These are phyloP conservation scores for Argynnis bischoffii DNA, from an alignment of 2,888 invertebrate genomes.

Conservation along the genomic window DNA sequence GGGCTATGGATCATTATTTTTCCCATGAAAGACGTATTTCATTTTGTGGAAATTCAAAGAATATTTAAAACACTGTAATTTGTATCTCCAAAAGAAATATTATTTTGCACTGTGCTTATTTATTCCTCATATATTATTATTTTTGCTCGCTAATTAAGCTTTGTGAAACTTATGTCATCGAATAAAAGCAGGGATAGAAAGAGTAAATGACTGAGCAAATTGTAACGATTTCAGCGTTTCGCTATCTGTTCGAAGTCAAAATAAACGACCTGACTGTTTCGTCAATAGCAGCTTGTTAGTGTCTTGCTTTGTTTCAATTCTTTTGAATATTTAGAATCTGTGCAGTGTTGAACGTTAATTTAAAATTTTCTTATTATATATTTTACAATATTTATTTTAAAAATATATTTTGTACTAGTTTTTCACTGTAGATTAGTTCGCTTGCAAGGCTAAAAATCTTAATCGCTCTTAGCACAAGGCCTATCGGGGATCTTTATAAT, in stretches of 20 bases:
- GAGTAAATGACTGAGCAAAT: constrained; percentile 2
- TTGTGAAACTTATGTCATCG: not conserved
- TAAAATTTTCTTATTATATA: not conserved
- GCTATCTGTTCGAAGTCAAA: not conserved
- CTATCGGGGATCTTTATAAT: too few species aligned
- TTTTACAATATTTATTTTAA: not conserved
- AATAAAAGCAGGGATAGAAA: not conserved
- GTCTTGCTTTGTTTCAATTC: constrained; percentile 4
- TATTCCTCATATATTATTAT: not conserved
- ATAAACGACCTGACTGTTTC: not conserved
- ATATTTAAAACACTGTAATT: not conserved
- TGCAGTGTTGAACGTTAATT: not conserved
- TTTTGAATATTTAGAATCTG: not conserved
- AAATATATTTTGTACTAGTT: too few species aligned
- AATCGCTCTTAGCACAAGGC: too few species aligned
- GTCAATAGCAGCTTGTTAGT: constrained; percentile 17
- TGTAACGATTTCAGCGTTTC: not conserved
- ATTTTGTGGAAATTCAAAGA: not conserved
- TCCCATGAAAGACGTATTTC: not conserved
- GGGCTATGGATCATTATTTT: not conserved
- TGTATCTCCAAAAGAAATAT: not conserved
- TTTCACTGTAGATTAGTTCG: too few species aligned
- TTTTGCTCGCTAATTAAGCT: not conserved
- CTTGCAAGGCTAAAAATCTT: too few species aligned
- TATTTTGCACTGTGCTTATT: not conserved